Evolutionary conservation across 2,113 vertebrate species (phyloP).

Genomic region (Psittacara wagleri): DNA sequence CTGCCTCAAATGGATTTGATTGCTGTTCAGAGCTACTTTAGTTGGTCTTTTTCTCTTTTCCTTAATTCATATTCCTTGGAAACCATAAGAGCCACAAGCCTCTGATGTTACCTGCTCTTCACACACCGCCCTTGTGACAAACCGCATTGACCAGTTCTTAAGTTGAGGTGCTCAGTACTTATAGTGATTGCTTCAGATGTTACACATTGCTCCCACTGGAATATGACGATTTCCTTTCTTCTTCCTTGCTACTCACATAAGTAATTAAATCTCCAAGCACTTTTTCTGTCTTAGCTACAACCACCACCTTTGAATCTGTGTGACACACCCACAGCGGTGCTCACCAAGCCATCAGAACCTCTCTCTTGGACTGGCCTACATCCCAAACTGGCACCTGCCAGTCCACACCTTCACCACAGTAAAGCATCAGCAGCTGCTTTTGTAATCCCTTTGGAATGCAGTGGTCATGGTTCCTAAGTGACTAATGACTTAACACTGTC

Average conservation of each 20-base stretch:
- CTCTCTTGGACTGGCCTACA: background rate
- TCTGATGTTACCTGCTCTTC: constrained; percentile 45
- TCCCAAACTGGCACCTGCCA: constrained; percentile 5
- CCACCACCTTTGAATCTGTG: background rate
- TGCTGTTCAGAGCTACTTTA: constrained; percentile 25
- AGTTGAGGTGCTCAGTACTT: background rate
- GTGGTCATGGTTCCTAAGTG: constrained; percentile 21
- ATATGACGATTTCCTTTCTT: constrained; percentile 42
- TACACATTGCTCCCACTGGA: constrained; percentile 30
- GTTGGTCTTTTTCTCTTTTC: constrained; percentile 34
- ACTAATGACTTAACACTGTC: constrained; percentile 9
- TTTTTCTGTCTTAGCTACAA: constrained; percentile 36
- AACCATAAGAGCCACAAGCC: constrained; percentile 64
- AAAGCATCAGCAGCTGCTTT: constrained; percentile 23
- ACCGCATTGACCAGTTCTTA: constrained; percentile 60
- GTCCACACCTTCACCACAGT: background rate
- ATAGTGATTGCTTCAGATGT: constrained; percentile 31
- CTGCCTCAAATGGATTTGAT: constrained; percentile 26
- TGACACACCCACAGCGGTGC: background rate
- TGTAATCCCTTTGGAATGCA: constrained; percentile 39
- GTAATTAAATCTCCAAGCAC: constrained; percentile 24
- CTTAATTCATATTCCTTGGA: constrained; percentile 61
- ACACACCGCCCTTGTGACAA: constrained; percentile 42
- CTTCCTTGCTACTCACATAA: constrained; percentile 5
- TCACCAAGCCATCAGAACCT: background rate